These are phyloP conservation scores for Haliclona indistincta DNA, from an alignment of 37 sponge, comb jelly and placozoan species.

Conservation along the genomic window DNA sequence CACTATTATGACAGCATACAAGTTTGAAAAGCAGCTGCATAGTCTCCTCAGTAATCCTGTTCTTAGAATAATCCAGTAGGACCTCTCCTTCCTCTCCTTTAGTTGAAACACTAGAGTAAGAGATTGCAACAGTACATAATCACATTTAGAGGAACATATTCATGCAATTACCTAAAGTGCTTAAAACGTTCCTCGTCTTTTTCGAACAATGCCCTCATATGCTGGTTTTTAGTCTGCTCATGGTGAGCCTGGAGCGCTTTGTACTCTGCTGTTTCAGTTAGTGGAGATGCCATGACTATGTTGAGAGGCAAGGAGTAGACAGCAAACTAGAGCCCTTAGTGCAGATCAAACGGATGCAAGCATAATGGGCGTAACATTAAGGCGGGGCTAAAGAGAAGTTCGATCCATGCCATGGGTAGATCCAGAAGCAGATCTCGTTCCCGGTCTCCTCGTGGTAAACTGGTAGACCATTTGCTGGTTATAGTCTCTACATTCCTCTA, in stretches of 20 bases:
- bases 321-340: neutral
- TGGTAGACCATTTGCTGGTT: too few species aligned
- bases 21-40: constrained; percentile 84
- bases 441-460: constrained; percentile 42
- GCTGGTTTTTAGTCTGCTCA: constrained; percentile 38
- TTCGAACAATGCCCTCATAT: constrained; percentile 85
- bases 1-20: constrained; percentile 37
- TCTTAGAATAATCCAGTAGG: constrained; percentile 95
- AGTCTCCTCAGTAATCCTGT: constrained; percentile 84
- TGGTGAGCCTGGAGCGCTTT: constrained; percentile 65
- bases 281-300: constrained; percentile 14
- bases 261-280: constrained; percentile 58
- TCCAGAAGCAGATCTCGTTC: constrained; percentile 40
- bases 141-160: neutral
- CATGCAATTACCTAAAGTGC: constrained; percentile 62
- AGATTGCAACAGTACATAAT: neutral
- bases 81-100: constrained; percentile 73
- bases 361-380: neutral
- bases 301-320: neutral
- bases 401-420: neutral
- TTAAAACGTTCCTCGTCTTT: constrained; percentile 84
- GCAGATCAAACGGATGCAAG: constrained; percentile 9
- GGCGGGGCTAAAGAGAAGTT: neutral
- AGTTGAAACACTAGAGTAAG: constrained; percentile 19
- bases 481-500: neutral